Base-by-base conservation (phyloP, 1,140 invertebrate species). In the Xylocopa sonorina region DNA sequence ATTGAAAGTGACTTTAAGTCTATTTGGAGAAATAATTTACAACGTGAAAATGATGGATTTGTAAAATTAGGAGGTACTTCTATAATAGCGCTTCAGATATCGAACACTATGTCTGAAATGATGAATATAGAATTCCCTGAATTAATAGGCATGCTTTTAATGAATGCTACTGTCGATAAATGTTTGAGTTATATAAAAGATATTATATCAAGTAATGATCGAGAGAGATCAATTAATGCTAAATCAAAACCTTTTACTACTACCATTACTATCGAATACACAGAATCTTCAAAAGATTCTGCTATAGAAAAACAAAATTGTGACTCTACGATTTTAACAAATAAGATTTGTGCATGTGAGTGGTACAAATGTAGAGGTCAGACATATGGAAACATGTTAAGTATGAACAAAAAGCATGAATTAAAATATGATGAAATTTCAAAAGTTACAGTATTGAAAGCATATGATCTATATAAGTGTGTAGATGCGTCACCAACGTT, bases 401-500 rank as follows among this genome's bases (percentile, higher is more conserved):
- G 58, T n/a, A 10, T 24, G 51, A 16, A 62, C n/a, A 55, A 68
- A 21, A 29, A 21, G 46, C 68, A 9, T 21, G 34, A 71, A 71
- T 69, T 16, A 51, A 63, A 67, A 73, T 27, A 68, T 16, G 24
- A 74, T 71, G 24, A 50, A 76, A 64, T 83, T 57, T 77, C 78
- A 12, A 85, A 66, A 51, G 77, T 89, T 72, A 24, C 68, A 34
- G 46, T 89, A 78, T n/a, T 90, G 80, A 86, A 88, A 90, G 53
- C 72, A 51, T 94, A 93, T 89, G 89, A 96, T 90, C 94, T 96
- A 63, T 91, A 94, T 66, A 96, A 96, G 89, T 97, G 96, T 93
- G 94, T 97, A 29, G 96, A 97, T 94, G 94, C 95, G 60, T 95
- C 95, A 32, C 95, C 96, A 24, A 92, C 94, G 72, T 73, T 95